A percentile compares a stretch with the other conserved stretches of the same genome.
Conservation (phyloP, 2,888 invertebrate genomes). For the Zeuzera pyrina region DNA sequence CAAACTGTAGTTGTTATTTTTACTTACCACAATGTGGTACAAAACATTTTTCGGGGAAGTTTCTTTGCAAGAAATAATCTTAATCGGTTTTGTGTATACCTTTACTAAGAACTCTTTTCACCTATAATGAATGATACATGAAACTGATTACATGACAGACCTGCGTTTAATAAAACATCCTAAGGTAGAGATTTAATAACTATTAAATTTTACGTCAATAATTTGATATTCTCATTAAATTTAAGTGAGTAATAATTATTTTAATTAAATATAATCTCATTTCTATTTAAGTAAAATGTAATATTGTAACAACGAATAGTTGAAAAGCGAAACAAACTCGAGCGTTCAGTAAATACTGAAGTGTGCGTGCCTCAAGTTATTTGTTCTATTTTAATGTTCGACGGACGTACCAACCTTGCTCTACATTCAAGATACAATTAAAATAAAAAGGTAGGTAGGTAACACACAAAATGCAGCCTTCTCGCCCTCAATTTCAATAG, state of each 20-base stretch:
- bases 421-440: slow-evolving; percentile 56
- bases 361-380: slow-evolving; percentile 50
- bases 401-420: slow-evolving; percentile 59
- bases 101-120: too few relatives aligned
- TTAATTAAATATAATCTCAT: not conserved
- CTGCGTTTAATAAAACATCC: too few relatives aligned
- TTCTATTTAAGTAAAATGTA: not conserved
- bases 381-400: slow-evolving; percentile 57
- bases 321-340: slow-evolving; percentile 16
- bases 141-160: too few relatives aligned
- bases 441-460: slow-evolving; percentile 40
- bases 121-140: too few relatives aligned
- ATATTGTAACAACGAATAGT: not conserved
- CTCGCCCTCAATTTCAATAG: slow-evolving; percentile 7
- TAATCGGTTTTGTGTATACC: too few relatives aligned
- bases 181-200: too few relatives aligned
- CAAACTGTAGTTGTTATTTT: too few relatives aligned
- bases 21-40: too few relatives aligned
- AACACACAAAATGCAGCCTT: slow-evolving; percentile 12
- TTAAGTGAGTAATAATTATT: not conserved
- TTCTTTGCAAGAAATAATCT: too few relatives aligned
- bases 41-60: too few relatives aligned
- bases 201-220: not conserved
- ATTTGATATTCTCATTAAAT: not conserved
- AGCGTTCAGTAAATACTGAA: slow-evolving; percentile 28